phyloP scores from a whole-genome alignment of 2,113 vertebrate species.

The Chloropsis hardwickii region DNA sequence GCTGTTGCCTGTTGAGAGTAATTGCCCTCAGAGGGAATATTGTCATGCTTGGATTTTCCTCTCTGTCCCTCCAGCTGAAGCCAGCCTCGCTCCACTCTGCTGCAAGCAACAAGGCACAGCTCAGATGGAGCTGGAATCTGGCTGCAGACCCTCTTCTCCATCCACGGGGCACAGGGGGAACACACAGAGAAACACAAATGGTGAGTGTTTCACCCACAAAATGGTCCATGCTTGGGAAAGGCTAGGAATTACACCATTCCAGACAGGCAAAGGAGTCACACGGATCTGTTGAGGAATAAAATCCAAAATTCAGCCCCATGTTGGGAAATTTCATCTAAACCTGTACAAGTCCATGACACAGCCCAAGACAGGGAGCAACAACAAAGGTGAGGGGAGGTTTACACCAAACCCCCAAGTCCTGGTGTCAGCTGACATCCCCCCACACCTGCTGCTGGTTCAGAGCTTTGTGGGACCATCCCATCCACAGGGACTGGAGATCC shows the following conservation, averaged over 20 bases:
- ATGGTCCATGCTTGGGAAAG: neutral
- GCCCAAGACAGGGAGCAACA: neutral
- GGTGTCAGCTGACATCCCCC: neutral
- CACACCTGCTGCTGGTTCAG: neutral
- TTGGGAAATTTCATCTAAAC: neutral
- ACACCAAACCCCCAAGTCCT: fast-evolving
- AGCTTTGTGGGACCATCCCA: neutral
- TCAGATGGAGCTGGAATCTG: neutral
- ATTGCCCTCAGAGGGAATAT: conserved; percentile 31
- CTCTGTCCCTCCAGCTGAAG: neutral
- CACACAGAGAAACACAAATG: fast-evolving
- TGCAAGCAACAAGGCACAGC: neutral
- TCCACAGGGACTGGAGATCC: neutral
- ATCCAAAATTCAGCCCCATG: neutral
- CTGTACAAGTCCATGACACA: neutral
- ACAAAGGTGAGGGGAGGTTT: neutral
- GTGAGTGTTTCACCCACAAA: neutral
- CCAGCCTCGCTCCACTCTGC: neutral
- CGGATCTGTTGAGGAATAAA: neutral
- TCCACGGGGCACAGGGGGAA: fast-evolving
- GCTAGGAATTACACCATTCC: neutral
- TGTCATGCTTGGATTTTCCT: neutral
- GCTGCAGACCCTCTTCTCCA: neutral
- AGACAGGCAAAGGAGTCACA: neutral
- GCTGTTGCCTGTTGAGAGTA: conserved; percentile 45